Evolutionary conservation across 2,113 vertebrate species (phyloP).

Genomic region (Ascaphus truei): DNA sequence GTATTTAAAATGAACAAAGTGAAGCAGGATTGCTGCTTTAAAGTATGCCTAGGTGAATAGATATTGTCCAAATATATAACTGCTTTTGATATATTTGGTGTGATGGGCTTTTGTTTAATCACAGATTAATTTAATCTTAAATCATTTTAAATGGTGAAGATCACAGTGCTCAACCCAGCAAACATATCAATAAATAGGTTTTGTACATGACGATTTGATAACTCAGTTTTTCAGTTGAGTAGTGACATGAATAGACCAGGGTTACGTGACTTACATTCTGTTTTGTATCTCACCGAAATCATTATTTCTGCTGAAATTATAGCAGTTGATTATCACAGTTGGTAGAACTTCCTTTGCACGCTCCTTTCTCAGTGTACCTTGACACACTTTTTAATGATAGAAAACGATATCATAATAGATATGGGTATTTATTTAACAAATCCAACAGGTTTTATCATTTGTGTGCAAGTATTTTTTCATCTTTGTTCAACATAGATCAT

Average conservation of each 20-base stretch:
- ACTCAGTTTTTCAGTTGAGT: conserved; percentile 17
- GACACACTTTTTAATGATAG: too few species aligned
- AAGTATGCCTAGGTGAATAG: background rate
- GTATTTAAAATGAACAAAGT: background rate
- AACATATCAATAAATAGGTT: conserved; percentile 17
- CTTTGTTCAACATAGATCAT: too few species aligned
- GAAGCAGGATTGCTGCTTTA: too few species aligned
- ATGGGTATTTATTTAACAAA: too few species aligned
- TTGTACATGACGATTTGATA: conserved; percentile 23
- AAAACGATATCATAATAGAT: too few species aligned
- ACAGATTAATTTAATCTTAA: conserved; percentile 20
- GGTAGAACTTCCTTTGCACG: conserved; percentile 18
- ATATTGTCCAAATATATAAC: background rate
- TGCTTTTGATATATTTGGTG: conserved; percentile 1
- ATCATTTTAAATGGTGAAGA: conserved; percentile 21
- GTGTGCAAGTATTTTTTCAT: too few species aligned
- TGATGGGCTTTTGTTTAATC: conserved; percentile 1
- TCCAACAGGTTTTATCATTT: too few species aligned
- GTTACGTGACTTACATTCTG: background rate
- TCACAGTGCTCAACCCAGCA: conserved; percentile 13
- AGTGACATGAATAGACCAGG: background rate
- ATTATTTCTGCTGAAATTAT: conserved; percentile 16
- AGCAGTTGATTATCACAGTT: conserved; percentile 17
- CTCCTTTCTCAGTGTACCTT: conserved; percentile 10
- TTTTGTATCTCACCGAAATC: background rate